Conservation (phyloP, 2,797 vertebrate genomes). For the Rhinella marina region DNA sequence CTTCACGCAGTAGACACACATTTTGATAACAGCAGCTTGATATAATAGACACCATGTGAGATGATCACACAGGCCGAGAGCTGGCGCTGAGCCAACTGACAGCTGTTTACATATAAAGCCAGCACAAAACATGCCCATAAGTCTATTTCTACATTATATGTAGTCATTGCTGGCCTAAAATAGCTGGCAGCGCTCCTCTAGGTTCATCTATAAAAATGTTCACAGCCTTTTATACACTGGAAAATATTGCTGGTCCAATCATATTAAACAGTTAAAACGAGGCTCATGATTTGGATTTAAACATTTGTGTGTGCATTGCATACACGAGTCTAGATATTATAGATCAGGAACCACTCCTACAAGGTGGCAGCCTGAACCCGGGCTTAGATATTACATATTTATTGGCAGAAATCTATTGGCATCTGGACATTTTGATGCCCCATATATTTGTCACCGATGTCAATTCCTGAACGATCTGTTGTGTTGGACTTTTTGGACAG, state of each 20-base stretch:
- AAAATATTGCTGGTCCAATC: not conserved
- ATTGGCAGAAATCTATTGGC: not conserved
- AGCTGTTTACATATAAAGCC: slow-evolving; percentile 13
- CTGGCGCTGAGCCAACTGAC: slow-evolving; percentile 5
- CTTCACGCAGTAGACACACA: not conserved
- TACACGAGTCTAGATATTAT: not conserved
- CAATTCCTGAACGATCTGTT: not conserved
- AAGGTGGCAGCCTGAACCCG: not conserved
- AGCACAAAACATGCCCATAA: slow-evolving; percentile 6
- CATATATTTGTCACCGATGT: not conserved
- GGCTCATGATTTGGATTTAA: not conserved
- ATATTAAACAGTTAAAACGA: not conserved
- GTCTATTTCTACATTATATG: slow-evolving; percentile 17
- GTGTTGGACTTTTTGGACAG: no score
- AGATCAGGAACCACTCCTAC: not conserved
- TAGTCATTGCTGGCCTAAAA: not conserved
- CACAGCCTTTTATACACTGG: not conserved
- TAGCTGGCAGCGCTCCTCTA: not conserved
- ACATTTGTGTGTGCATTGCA: not conserved
- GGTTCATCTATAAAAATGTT: not conserved
- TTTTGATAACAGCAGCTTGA: slow-evolving; percentile 9
- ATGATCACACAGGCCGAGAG: not conserved
- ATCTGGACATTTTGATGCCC: not conserved
- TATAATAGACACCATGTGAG: slow-evolving; percentile 6
- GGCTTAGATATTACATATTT: not conserved